Base-by-base conservation (phyloP, 2,888 invertebrate species). In the Zeuzera pyrina region DNA sequence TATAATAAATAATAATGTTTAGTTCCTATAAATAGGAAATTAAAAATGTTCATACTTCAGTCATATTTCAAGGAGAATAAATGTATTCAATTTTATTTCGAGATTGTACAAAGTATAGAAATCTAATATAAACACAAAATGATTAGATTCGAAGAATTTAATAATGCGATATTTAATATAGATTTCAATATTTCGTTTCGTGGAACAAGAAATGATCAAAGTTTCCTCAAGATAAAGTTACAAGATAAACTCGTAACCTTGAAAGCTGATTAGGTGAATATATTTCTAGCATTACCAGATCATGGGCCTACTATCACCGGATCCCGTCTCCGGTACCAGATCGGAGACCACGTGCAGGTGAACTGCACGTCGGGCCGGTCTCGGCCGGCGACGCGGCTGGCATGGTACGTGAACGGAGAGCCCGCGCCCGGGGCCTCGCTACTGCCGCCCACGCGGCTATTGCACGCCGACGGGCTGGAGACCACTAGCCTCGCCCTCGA, bases 341-440 rank as follows among this genome's bases (percentile, higher is more conserved):
- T 91, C 41, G 92, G 92, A 8, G 94, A 94, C 64, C 85, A 88
- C 29, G 93, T 94, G 16, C 87, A 89, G 42, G 91, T 94, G 46
- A 94, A 93, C 78, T 94, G 94, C 78, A 92, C 92, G 3, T 93
- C 94, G 21, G 91, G 90, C 10, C 86, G 89, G 46, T 94, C 94
- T 26, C 89, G 91, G 55, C 94, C 94, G 3, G 92, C 93, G 8
- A 93, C 93, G 35, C 88, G 89, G 56, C 87, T 94, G 34, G 89
- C 90, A 47, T 94, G 94, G 94, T 92, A 91, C 84, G 91, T 94
- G 73, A 94, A 94, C 72, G 93, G 92, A 14, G 90, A 93, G 61
- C 91, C 90, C 47, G 89, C 88, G 16, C 87, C 88, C 16, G 49
- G 84, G 2, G 57, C 63, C 3, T 76, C 86, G 3, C 60, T 88